Base-by-base conservation (phyloP, 2,113 vertebrate species). In the Acanthochromis polyacanthus region DNA sequence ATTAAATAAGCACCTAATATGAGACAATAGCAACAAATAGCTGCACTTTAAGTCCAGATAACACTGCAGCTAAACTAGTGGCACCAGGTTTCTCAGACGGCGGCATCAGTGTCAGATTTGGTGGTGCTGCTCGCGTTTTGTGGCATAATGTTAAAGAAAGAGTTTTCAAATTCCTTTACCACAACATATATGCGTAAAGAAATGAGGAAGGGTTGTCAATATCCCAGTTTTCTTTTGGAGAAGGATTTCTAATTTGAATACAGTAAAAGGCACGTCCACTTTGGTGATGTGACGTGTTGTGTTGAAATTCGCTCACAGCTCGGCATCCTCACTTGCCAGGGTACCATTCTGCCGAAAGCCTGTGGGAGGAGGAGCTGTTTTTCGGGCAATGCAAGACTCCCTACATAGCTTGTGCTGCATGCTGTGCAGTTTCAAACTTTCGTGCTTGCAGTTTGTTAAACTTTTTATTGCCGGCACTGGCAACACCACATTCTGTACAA, bases 341-440 rank as follows among this genome's bases (percentile, higher is more conserved):
- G 6, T 36, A 36, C 32, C 32, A 36, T 36, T 36, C 32, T 36
- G 8, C 32, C 7, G 17, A 71, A 63, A 57, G 22, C 67, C 63
- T 48, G 22, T 43, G 53, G 46, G 55, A 59, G 32, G 69, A 66
- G 36, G 52, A 10, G 23, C 32, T 30, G 59, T 20, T 58, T 63
- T 36, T 36, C 32, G 46, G 46, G 46, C 17, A 19, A 48, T 48
- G 46, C 15, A 19, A 48, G 17, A 48, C 20, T 64, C 45, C 40
- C 32, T 70, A 50, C 25, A 62, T 53, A 74, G 5, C 23, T 38
- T 68, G 64, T 30, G 53, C 38, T 43, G 15, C 55, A 36, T 45
- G 60, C 45, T 52, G 45, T 45, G 64, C n/a, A 36, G 19, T 19
- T 72, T 45, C 2, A 43, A 48, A 15, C 6, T 19, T 48, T 48